These are phyloP conservation scores for Conchocele bisecta DNA, from an alignment of 2,888 invertebrate species.

Conservation along the genomic window DNA sequence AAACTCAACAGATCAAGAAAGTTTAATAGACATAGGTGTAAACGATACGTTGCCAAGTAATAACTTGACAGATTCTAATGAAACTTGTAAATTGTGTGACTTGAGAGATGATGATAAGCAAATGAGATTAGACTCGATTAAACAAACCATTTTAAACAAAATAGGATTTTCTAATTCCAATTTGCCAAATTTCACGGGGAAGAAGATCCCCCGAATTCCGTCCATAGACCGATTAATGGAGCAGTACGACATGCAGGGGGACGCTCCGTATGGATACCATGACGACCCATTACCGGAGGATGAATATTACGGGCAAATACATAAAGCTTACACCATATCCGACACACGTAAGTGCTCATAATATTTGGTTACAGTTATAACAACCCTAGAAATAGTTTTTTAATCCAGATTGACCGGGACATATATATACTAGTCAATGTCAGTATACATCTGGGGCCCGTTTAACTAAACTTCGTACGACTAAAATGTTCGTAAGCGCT, in stretches of 20 bases:
- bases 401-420: no score
- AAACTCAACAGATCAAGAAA: no score
- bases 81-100: conserved; percentile 53
- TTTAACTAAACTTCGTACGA: no score
- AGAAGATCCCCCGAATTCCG: conserved; percentile 67
- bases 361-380: no score
- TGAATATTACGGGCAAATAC: conserved; percentile 59
- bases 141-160: conserved; percentile 62
- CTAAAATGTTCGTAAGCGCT: no score
- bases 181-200: conserved; percentile 70
- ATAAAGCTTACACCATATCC: conserved; percentile 61
- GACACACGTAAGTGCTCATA: conserved; percentile 64
- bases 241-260: conserved; percentile 65
- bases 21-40: no score
- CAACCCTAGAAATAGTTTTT: no score
- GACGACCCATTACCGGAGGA: conserved; percentile 56
- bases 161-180: conserved; percentile 58
- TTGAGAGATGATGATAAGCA: conserved; percentile 54
- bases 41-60: no score
- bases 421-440: no score
- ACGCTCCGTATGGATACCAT: conserved; percentile 56
- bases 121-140: conserved; percentile 56
- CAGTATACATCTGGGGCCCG: no score
- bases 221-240: conserved; percentile 64
- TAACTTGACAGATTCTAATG: neutral